These are phyloP conservation scores for Linyphia triangularis DNA, from an alignment of 2,888 invertebrate species.

Conservation along the genomic window DNA sequence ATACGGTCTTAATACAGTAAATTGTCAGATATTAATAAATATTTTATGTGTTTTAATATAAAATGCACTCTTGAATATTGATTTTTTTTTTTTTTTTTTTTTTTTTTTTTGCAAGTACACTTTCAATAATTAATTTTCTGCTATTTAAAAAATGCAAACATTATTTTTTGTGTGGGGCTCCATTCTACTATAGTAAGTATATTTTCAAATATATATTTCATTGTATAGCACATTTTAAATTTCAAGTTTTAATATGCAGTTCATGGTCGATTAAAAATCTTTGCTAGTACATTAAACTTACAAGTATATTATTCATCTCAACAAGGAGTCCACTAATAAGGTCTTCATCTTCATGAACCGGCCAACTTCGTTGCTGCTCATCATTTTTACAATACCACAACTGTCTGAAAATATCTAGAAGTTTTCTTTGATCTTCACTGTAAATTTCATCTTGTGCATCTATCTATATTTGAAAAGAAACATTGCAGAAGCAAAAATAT, in stretches of 20 bases:
- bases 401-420: constrained; percentile 90
- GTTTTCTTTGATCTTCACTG: constrained; percentile 90
- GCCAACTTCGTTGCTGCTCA: constrained; percentile 97
- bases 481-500: too few species aligned
- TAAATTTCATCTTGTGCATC: constrained; percentile 78
- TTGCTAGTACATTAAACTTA: constrained; percentile 77
- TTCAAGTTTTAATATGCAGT: too few species aligned
- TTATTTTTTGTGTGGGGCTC: too few species aligned
- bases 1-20: too few species aligned
- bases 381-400: constrained; percentile 94
- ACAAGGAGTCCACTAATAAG: constrained; percentile 90
- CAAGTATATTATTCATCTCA: constrained; percentile 80
- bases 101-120: background rate
- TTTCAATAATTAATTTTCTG: too few species aligned
- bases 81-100: background rate
- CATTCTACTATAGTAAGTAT: too few species aligned
- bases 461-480: too few species aligned
- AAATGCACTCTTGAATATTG: too few species aligned
- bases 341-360: constrained; percentile 94
- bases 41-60: too few species aligned
- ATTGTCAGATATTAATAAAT: too few species aligned
- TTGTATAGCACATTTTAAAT: too few species aligned
- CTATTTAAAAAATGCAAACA: too few species aligned
- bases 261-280: background rate
- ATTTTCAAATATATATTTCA: background rate